Evolutionary conservation across 2,113 vertebrate species (phyloP).

Genomic region (Spheniscus mendiculus): DNA sequence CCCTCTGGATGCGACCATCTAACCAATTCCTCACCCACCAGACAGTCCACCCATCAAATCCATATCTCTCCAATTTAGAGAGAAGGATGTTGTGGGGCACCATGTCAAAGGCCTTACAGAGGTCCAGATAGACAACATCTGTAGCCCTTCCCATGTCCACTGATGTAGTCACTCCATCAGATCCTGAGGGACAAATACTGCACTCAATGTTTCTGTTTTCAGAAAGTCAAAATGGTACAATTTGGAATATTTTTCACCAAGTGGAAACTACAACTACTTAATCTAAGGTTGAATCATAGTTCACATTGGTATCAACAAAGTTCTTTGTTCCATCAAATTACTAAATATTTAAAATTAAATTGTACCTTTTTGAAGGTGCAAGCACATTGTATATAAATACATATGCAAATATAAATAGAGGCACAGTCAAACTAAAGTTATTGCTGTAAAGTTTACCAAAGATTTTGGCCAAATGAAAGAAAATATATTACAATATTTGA

Average conservation of each 20-base stretch:
- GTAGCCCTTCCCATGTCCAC: no score
- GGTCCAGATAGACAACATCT: no score
- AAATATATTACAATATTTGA: background rate
- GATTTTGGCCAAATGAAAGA: background rate
- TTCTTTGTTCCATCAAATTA: background rate
- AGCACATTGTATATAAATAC: background rate
- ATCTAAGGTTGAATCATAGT: background rate
- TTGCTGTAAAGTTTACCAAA: background rate
- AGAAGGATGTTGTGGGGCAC: no score
- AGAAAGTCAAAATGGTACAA: background rate
- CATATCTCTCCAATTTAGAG: no score
- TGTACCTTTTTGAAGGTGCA: background rate
- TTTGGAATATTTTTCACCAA: background rate
- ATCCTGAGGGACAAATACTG: background rate
- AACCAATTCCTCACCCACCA: no score
- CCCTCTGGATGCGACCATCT: no score
- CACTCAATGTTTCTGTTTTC: background rate
- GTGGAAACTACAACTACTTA: background rate
- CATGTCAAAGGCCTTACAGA: no score
- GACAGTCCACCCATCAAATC: no score
- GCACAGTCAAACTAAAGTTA: background rate
- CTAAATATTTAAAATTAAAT: background rate
- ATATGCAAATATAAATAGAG: background rate
- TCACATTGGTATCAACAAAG: background rate
- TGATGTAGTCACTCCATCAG: no score